phyloP scores from a whole-genome alignment of 2,888 invertebrate species.

The Artemia sp. region DNA sequence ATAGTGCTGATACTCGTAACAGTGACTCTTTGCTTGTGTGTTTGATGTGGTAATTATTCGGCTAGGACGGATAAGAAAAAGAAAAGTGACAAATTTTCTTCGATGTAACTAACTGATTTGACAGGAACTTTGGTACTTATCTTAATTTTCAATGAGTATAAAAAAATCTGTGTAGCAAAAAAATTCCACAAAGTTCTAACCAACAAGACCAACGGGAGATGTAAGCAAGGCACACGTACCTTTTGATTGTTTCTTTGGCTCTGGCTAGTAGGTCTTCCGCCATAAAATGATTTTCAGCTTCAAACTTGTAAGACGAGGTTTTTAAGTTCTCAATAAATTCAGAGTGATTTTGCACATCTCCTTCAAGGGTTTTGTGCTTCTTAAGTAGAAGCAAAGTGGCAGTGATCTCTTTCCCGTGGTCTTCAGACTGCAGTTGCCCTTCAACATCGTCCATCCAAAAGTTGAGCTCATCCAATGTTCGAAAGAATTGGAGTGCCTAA shows the following conservation, averaged over 20 bases:
- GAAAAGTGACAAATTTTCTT: constrained; percentile 26
- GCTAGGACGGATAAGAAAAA: constrained; percentile 20
- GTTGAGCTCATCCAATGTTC: constrained; percentile 79
- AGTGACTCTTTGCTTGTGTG: neutral
- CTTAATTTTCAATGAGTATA: too few species aligned
- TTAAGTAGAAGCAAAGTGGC: constrained; percentile 58
- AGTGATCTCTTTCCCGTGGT: constrained; percentile 71
- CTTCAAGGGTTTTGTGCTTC: constrained; percentile 51
- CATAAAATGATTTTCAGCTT: constrained; percentile 68
- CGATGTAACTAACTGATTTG: too few species aligned
- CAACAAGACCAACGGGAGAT: neutral
- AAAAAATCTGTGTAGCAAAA: too few species aligned
- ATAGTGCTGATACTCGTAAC: too few species aligned
- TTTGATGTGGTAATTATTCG: constrained; percentile 24
- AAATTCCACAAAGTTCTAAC: neutral
- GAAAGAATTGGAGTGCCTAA: constrained; percentile 65
- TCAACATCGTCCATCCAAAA: constrained; percentile 82
- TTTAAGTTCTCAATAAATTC: constrained; percentile 63
- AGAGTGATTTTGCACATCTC: constrained; percentile 62
- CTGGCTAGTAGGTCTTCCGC: constrained; percentile 62
- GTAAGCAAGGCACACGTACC: constrained; percentile 30
- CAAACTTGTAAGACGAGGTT: constrained; percentile 59
- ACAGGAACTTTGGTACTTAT: too few species aligned
- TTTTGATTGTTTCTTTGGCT: constrained; percentile 46
- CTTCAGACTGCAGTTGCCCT: constrained; percentile 51